Conservation (phyloP, 2,113 vertebrate genomes). For the Amphilophus citrinellus region DNA sequence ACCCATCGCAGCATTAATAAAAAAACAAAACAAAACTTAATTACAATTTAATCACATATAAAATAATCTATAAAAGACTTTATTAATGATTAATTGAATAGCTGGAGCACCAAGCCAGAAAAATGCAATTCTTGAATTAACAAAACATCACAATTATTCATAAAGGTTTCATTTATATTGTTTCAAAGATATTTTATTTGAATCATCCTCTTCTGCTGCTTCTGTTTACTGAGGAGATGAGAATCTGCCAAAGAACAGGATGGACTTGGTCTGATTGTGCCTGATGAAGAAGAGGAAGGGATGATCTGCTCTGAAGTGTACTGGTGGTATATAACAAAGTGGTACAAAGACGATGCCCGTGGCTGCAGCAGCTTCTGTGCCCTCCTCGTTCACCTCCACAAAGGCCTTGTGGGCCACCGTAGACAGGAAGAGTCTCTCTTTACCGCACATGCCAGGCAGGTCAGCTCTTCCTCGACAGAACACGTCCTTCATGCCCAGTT, state of each 20-base stretch:
- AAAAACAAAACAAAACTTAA: no score
- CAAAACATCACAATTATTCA: no score
- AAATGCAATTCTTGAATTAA: no score
- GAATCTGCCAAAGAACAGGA: neutral
- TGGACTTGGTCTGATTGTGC: neutral
- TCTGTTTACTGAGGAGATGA: constrained; percentile 46
- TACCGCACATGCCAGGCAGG: constrained; percentile 88
- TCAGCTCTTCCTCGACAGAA: constrained; percentile 83
- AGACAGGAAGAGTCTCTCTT: constrained; percentile 86
- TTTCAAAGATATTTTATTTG: neutral
- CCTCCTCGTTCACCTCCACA: constrained; percentile 94
- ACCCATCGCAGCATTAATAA: no score
- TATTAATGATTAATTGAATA: neutral
- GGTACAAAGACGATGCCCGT: constrained; percentile 58
- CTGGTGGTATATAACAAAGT: no score
- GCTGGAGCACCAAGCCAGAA: no score
- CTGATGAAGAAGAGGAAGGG: constrained; percentile 80
- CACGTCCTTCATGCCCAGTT: constrained; percentile 86
- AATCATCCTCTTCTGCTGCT: neutral
- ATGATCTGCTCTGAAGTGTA: constrained; percentile 85
- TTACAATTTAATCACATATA: no score
- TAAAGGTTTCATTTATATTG: neutral
- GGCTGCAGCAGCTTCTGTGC: constrained; percentile 91
- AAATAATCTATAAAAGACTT: no score
- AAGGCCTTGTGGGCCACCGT: constrained; percentile 90